Evolutionary conservation across 2,113 vertebrate genomes (phyloP).

Genomic region (Melospiza georgiana): DNA sequence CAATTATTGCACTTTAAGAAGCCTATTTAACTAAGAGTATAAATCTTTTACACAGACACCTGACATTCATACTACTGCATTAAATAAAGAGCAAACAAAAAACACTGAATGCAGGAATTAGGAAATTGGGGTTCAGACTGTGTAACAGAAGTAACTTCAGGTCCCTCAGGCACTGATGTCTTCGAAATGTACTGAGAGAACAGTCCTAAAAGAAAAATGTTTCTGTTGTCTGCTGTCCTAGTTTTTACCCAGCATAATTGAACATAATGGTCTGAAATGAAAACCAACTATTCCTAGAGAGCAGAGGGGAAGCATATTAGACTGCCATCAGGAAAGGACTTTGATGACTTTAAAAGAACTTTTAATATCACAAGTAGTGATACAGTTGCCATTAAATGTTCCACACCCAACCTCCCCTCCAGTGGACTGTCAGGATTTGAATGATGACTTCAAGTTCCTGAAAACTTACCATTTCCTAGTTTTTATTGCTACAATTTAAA

Average conservation of each 20-base stretch:
- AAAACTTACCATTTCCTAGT: background rate
- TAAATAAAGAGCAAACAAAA: background rate
- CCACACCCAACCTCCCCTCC: background rate
- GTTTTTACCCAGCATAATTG: background rate
- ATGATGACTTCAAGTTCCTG: background rate
- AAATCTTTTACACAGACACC: accelerated
- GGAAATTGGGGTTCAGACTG: background rate
- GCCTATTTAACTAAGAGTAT: background rate
- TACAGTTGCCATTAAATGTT: background rate
- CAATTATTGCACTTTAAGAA: background rate
- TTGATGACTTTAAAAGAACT: background rate
- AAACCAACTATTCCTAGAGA: slow-evolving; percentile 22
- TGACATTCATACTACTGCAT: background rate
- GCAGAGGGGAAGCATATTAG: background rate
- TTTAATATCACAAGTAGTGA: background rate
- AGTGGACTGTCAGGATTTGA: background rate
- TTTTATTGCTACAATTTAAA: background rate
- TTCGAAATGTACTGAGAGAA: background rate
- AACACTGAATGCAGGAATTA: background rate
- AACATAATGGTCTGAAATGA: slow-evolving; percentile 1
- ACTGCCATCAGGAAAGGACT: background rate
- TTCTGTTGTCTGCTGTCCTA: slow-evolving; percentile 33
- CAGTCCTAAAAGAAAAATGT: background rate
- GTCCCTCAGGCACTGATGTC: background rate
- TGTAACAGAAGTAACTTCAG: background rate